Evolutionary conservation across 2,113 vertebrate genomes (phyloP).

Genomic region (Nannobrachium achirus): DNA sequence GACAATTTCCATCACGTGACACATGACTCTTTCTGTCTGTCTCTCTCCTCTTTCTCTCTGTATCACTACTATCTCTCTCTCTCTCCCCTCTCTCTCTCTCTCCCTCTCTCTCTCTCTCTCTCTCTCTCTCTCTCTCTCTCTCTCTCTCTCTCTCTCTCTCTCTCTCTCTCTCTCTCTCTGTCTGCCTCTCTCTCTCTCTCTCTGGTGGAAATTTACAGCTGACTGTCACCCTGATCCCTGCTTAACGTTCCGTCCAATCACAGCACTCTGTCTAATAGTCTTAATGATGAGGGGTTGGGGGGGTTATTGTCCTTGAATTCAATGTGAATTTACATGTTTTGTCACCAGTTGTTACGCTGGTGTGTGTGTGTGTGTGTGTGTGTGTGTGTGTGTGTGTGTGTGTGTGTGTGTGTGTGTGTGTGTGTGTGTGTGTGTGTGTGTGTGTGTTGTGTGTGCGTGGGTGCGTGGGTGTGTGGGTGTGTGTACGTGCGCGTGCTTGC

Average conservation of each 20-base stretch:
- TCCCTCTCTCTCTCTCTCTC: constrained; percentile 23
- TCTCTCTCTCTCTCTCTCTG: constrained; percentile 2
- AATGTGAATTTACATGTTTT: too few species aligned
- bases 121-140: constrained; percentile 36
- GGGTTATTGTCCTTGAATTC: not conserved
- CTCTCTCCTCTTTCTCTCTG: constrained; percentile 14
- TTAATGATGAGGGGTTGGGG: constrained; percentile 27
- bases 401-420: too few species aligned
- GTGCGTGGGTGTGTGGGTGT: not conserved
- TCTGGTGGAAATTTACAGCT: constrained; percentile 75
- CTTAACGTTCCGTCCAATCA: constrained; percentile 43
- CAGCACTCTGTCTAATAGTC: constrained; percentile 55
- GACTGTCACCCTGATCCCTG: constrained; percentile 29
- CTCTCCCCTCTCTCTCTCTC: constrained; percentile 1
- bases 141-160: constrained; percentile 11
- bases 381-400: too few species aligned
- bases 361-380: too few species aligned
- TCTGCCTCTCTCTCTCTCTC: constrained; percentile 2
- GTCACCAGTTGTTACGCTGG: too few species aligned
- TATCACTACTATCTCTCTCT: not conserved
- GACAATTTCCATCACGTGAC: constrained; percentile 14
- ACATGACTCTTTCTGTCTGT: constrained; percentile 54
- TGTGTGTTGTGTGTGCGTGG: too few species aligned
- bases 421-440: too few species aligned
- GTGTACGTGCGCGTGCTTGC: too few species aligned